Percentiles rank a stretch among this genome's conserved stretches.
Conservation (phyloP, 2,888 invertebrate species). For the Lasioglossum oenotherae region DNA sequence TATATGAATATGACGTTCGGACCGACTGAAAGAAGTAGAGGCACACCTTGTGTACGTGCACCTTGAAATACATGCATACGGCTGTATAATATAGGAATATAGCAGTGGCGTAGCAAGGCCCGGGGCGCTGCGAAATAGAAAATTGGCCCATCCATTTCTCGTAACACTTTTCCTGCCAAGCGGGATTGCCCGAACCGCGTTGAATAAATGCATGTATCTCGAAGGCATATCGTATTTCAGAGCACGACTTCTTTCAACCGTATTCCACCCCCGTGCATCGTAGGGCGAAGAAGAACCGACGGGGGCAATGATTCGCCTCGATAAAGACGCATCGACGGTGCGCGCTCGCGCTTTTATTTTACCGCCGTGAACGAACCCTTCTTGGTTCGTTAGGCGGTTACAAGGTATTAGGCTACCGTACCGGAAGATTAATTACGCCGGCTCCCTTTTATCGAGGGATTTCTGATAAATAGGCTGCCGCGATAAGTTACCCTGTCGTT, state of each 20-base stretch:
- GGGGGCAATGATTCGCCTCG: constrained; percentile 58
- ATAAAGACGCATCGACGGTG: constrained; percentile 37
- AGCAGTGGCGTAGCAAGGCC: constrained; percentile 59
- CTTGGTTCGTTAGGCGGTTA: constrained; percentile 37
- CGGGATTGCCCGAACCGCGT: constrained; percentile 74
- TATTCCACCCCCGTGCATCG: constrained; percentile 35
- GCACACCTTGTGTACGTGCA: constrained; percentile 4
- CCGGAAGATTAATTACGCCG: constrained; percentile 41
- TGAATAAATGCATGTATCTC: constrained; percentile 81
- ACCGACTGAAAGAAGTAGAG: constrained; percentile 35
- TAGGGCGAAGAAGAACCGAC: constrained; percentile 12
- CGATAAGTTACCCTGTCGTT: constrained; percentile 31
- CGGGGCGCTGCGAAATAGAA: constrained; percentile 76
- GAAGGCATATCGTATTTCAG: constrained; percentile 65
- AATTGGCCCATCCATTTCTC: constrained; percentile 82
- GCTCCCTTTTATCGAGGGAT: constrained; percentile 38
- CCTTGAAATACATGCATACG: constrained; percentile 37
- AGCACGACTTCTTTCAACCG: constrained; percentile 46
- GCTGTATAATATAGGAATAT: constrained; percentile 64
- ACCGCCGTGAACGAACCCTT: background rate
- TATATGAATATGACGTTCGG: background rate
- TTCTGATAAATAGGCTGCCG: constrained; percentile 28
- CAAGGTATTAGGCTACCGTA: constrained; percentile 23
- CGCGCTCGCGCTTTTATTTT: constrained; percentile 33
- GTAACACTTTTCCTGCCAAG: constrained; percentile 75